Percentiles rank a stretch among this genome's conserved stretches.
phyloP scores from a whole-genome alignment of 2,113 vertebrate genomes.

The Cranoglanis bouderius region DNA sequence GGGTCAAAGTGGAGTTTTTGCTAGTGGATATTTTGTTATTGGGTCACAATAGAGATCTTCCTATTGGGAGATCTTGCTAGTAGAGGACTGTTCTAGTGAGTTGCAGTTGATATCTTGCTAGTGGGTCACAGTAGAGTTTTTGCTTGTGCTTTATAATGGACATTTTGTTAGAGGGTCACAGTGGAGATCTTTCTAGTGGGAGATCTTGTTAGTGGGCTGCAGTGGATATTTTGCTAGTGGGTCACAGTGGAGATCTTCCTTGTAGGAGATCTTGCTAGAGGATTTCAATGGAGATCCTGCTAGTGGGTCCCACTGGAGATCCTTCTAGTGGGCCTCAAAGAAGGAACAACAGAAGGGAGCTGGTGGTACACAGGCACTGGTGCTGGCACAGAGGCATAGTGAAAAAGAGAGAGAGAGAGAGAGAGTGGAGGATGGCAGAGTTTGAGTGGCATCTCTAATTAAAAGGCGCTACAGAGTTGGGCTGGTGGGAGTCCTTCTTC shows the following conservation, averaged over 20 bases:
- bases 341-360: conserved; percentile 8
- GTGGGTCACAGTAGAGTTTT: neutral
- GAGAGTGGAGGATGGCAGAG: conserved; percentile 57
- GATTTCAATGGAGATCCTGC: neutral
- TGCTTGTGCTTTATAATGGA: neutral
- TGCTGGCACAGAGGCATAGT: conserved; percentile 35
- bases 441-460: conserved; percentile 80
- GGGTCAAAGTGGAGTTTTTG: neutral
- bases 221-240: neutral
- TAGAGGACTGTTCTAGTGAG: neutral
- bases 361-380: conserved; percentile 7
- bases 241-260: neutral
- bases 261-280: neutral
- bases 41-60: neutral
- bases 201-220: neutral
- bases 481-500: conserved; percentile 64
- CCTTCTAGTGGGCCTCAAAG: neutral
- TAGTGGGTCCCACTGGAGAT: neutral
- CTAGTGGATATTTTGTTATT: neutral
- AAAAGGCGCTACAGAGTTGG: conserved; percentile 72
- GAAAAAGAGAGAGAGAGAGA: conserved; percentile 21
- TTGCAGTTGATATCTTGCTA: neutral
- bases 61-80: neutral
- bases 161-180: neutral
- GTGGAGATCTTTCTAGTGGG: neutral